A percentile compares a stretch with the other conserved stretches of the same genome.
Evolutionary conservation across 2,888 invertebrate species (phyloP).

Genomic region (Andrena hattorfiana): DNA sequence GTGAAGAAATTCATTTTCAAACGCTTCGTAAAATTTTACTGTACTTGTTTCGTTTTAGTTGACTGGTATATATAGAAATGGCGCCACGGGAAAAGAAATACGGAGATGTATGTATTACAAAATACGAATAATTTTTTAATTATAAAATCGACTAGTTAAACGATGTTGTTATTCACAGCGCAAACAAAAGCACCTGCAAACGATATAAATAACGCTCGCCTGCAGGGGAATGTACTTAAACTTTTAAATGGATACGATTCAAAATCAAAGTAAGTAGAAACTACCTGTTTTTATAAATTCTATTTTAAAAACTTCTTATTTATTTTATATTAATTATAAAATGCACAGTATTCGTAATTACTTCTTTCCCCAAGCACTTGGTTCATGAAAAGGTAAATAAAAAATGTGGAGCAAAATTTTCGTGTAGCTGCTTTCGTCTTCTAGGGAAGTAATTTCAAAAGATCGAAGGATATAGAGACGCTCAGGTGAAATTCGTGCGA

Average conservation of each 20-base stretch:
- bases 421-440: neutral
- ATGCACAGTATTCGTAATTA: too few species aligned
- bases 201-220: conserved; percentile 42
- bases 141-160: neutral
- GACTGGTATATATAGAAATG: conserved; percentile 57
- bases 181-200: neutral
- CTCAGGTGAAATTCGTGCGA: too few species aligned
- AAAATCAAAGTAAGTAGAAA: conserved; percentile 40
- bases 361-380: too few species aligned
- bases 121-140: neutral
- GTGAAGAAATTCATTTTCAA: neutral
- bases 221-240: conserved; percentile 42
- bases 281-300: too few species aligned
- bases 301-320: too few species aligned
- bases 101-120: conserved; percentile 44
- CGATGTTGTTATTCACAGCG: conserved; percentile 12
- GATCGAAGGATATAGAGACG: too few species aligned
- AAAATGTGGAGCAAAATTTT: neutral
- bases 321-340: too few species aligned
- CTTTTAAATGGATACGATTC: conserved; percentile 47
- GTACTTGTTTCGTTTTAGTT: conserved; percentile 1
- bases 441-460: neutral
- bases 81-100: conserved; percentile 50
- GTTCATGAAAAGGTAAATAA: neutral
- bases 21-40: neutral